Percentiles rank a stretch among this genome's conserved stretches.
Evolutionary conservation across 2,888 invertebrate genomes (phyloP).

Genomic region (Unio pictorum): DNA sequence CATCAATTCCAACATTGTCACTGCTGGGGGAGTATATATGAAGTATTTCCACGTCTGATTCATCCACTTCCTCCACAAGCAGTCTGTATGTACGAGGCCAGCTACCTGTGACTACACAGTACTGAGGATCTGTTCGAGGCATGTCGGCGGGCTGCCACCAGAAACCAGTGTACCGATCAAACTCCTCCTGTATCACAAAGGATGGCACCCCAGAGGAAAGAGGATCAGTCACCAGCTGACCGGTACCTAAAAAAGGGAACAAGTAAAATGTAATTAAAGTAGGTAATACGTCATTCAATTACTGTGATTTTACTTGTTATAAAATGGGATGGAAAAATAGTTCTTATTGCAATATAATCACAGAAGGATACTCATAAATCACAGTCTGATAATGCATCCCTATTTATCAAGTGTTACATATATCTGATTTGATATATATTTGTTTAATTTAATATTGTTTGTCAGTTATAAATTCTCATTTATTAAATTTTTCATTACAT

Average conservation of each 20-base stretch:
- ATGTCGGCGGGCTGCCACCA: constrained; percentile 91
- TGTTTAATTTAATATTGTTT: no score
- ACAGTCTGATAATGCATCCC: no score
- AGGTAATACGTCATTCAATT: background rate
- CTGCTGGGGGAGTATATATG: constrained; percentile 38
- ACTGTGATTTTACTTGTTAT: background rate
- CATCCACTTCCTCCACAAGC: constrained; percentile 76
- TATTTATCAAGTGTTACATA: no score
- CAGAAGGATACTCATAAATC: background rate
- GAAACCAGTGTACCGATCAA: constrained; percentile 94
- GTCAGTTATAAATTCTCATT: no score
- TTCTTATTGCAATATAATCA: background rate
- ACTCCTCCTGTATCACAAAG: constrained; percentile 98
- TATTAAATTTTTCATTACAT: no score
- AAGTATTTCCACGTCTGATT: constrained; percentile 88
- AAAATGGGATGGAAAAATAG: background rate
- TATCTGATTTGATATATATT: no score
- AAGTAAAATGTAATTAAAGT: background rate
- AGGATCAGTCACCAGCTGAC: constrained; percentile 49
- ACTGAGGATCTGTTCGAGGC: background rate
- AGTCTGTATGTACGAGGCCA: constrained; percentile 63
- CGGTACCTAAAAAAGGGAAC: constrained; percentile 23
- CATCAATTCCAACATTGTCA: constrained; percentile 74
- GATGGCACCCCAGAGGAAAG: constrained; percentile 90
- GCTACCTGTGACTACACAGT: background rate